These are phyloP conservation scores for Ceratina japonica DNA, from an alignment of 1,140 invertebrate genomes.

Conservation along the genomic window DNA sequence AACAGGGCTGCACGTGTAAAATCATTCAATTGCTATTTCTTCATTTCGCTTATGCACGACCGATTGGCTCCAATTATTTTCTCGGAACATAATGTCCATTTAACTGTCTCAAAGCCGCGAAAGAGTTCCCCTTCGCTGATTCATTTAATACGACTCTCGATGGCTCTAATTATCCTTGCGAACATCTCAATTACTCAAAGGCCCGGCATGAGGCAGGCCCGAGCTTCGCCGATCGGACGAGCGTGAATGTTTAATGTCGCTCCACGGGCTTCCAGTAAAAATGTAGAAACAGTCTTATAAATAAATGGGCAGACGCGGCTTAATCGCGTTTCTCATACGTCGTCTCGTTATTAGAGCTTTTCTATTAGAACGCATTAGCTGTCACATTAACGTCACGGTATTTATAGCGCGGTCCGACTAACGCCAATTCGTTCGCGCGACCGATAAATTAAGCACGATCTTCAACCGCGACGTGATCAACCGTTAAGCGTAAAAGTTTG, in stretches of 20 bases:
- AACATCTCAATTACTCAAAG: too few relatives aligned
- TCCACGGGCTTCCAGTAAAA: background rate
- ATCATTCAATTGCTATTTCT: background rate
- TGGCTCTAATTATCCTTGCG: too few relatives aligned
- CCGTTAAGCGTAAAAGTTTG: background rate
- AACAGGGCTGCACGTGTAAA: background rate
- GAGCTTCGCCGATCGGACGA: background rate
- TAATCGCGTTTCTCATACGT: slow-evolving; percentile 3
- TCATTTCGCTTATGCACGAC: too few relatives aligned
- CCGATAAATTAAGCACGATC: slow-evolving; percentile 9
- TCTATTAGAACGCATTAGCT: background rate
- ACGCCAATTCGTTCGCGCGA: background rate
- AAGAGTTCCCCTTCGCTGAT: too few relatives aligned
- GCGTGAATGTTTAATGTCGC: background rate
- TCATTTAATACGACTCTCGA: too few relatives aligned
- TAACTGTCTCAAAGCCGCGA: too few relatives aligned
- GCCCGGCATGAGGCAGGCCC: background rate
- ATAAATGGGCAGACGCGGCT: background rate
- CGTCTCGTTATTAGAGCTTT: slow-evolving; percentile 10
- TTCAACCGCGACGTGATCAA: background rate
- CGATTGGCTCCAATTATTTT: too few relatives aligned
- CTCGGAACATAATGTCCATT: too few relatives aligned
- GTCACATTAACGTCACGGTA: slow-evolving; percentile 12
- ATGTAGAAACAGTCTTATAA: background rate
- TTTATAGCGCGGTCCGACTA: slow-evolving; percentile 5